Base-by-base conservation (phyloP, 1,140 invertebrate genomes). In the Tetramorium parvispinum region DNA sequence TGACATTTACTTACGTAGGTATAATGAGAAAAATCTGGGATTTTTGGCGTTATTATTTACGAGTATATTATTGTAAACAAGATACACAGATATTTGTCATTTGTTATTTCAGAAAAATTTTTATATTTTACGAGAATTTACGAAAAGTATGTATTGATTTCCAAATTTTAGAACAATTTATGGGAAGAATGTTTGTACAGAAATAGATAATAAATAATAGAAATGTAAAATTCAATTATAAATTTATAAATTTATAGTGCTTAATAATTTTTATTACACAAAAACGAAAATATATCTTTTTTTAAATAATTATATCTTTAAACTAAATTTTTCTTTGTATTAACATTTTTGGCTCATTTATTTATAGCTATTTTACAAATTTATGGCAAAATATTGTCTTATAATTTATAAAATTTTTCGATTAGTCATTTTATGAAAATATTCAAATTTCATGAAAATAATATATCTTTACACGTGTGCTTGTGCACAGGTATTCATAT, bases 1-100 rank as follows among this genome's bases (percentile, higher is more conserved):
- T 82, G 79, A 82, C 40, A 16, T 73, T 57, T 59, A 43, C 40
- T 73, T 59, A 59, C 79, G 51, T 82, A 59, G 63, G 21, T 68
- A 10, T 13, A 40, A 53, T 24, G 13, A 53, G 16, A 81, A 81
- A 81, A 81, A 82, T 73, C 18, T 21, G 0, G 32, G 59, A 13
- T 6, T 10, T 57, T 4, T 13, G 40, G 24, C 18, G 24, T 66
- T 18, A 79, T 79, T 53, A 53, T 68, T 16, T 53, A 24, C 8
- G 11, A 68, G 4, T 18, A 24, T 46, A 7, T 71, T 57, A 71
- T 81, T 18, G 18, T 32, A 70, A 81, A 55, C 16, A 70, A 27
- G 18, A 32, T 27, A 27, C 32, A 81, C 18, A 24, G 8, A 66
- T 51, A 65, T 46, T 46, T 16, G 32, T 55, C 4, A 79, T 57